Evolutionary conservation across 2,797 vertebrate genomes (phyloP), one percentile per base, ranked within the genome.

Genomic region (Aeoliscus strigatus): DNA sequence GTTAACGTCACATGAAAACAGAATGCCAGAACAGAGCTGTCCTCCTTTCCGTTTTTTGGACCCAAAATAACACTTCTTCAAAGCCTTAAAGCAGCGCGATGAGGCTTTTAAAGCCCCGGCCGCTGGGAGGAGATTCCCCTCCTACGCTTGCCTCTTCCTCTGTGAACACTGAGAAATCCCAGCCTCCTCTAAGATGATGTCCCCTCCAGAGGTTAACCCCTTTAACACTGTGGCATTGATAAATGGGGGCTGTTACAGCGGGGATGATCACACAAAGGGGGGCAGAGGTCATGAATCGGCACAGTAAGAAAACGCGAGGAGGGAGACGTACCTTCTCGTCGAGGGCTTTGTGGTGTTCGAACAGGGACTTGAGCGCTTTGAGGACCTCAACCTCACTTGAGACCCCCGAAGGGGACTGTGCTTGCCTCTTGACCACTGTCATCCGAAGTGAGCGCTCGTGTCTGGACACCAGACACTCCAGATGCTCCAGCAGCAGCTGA

Each of bases 361-460:
- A n/a, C n/a, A n/a, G n/a, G n/a, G n/a, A n/a, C n/a, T n/a, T n/a
- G n/a, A n/a, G n/a, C 0, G 96, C 96, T 86, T 99, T 99, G 75
- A 99, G 93, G 80, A 99, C 96, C 73, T 99, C 96, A 1, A 99
- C 96, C 75, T 99, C 96, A 27, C 96, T 99, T 82, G 96, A 99
- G 41, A 99, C 96, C 21, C 96, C 96, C 0, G 96, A 98, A 12
- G 96, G 96, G 56, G 96, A 98, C 86, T 98, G 96, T 35, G 96
- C 94, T 90, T 99, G 96, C 1, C 96, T 85, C 72, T 98, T 99
- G 27, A 99, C 96, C 81, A 99, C 96, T 0, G 95, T 99, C 96
- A 99, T 99, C 35, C 96, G 91, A 7, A 99, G 88, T 0, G 95
- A 98, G 14, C 96, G 88, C 85, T 99, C 95, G 23, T 99, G 96